Base-by-base conservation (phyloP, 1,140 invertebrate species). In the Lethocerus indicus region DNA sequence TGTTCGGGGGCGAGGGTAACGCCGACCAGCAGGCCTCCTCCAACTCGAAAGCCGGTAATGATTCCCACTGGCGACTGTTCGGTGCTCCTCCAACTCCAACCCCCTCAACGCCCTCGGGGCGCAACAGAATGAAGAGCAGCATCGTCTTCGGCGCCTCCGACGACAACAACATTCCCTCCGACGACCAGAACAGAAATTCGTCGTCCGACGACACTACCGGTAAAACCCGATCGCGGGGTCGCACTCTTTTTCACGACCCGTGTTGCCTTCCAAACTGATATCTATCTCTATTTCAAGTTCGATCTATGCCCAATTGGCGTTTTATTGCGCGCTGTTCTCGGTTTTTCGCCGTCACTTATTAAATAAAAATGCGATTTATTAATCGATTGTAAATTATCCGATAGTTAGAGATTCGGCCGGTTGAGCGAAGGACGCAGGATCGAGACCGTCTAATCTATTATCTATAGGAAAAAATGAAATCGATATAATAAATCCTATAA, bases 41-140 rank as follows among this genome's bases (percentile, higher is more conserved):
- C 13, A n/a, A 43, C 16, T 47, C 48, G n/a, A 50, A 49, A 36
- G 26, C 53, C 37, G 52, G 55, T 53, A 53, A 54, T 50, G 46
- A 54, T 25, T 54, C 55, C 18, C 50, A 52, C 45, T 47, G 39
- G 21, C 47, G 53, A 5, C 46, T 54, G 12, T 56, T 56, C 36
- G 55, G 53, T 16, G 24, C 50, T 16, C 46, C 52, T 23, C 46
- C 54, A 14, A 26, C 41, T 21, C 12, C 45, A 18, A 43, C 37
- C 16, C 39, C 40, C 29, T 21, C 37, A 9, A 25, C 27, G 13
- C 40, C 43, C 18, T 21, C 37, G 18, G 18, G 23, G 35, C 49
- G 50, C 36, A 51, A 52, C 41, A 49, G 43, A 29, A 48, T 51
- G 36, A 47, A 49, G 41, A 54, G 53, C 29, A 54, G 48, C 27